These are phyloP conservation scores for Cephalopterus ornatus DNA, from an alignment of 2,113 vertebrate genomes.

Conservation along the genomic window DNA sequence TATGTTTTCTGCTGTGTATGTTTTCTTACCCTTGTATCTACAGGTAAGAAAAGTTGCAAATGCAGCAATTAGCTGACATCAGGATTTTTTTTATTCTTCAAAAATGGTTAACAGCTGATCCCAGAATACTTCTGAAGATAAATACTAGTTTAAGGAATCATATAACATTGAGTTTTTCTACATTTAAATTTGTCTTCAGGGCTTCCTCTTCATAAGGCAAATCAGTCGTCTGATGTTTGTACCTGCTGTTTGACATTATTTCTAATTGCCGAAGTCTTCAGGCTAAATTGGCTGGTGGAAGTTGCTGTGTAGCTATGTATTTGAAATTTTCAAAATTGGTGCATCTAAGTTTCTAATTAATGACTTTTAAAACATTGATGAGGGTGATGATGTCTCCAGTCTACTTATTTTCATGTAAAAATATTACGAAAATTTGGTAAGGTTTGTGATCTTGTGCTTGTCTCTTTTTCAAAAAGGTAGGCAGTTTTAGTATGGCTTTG, in stretches of 20 bases:
- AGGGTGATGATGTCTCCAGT: background rate
- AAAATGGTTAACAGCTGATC: constrained; percentile 9
- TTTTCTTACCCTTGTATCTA: background rate
- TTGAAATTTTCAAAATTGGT: background rate
- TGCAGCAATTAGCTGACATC: background rate
- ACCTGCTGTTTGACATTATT: background rate
- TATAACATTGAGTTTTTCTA: background rate
- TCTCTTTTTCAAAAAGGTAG: background rate
- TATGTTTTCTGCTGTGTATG: background rate
- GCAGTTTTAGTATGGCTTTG: background rate
- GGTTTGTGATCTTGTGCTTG: background rate
- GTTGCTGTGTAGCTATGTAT: background rate
- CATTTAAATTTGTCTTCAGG: background rate
- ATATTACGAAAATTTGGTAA: background rate
- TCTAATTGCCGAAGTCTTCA: background rate
- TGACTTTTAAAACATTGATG: background rate
- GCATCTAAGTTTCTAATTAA: background rate
- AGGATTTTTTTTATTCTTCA: background rate
- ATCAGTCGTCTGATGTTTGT: background rate
- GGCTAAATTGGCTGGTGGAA: background rate
- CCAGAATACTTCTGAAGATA: constrained; percentile 2
- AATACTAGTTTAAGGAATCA: background rate
- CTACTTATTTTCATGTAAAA: background rate
- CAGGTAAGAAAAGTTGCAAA: background rate
- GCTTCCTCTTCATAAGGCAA: background rate